These are phyloP conservation scores for Melieria omissa DNA, from an alignment of 2,888 invertebrate species.

Conservation along the genomic window DNA sequence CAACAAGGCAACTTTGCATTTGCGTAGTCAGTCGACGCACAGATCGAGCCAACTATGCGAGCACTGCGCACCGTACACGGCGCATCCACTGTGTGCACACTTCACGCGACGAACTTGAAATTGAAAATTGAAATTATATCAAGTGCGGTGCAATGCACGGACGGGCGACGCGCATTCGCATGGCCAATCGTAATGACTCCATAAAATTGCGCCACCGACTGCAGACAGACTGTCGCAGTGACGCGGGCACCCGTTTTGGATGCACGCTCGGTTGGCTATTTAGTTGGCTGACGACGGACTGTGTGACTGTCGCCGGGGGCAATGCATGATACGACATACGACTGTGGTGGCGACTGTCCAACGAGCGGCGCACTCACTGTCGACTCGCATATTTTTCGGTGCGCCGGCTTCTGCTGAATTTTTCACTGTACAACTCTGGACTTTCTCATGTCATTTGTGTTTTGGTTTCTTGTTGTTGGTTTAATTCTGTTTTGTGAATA, in stretches of 20 bases:
- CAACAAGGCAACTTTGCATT: no score
- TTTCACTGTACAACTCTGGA: slow-evolving; percentile 29
- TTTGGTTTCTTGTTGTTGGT: neutral
- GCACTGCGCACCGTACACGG: no score
- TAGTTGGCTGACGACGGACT: neutral
- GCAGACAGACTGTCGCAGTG: slow-evolving; percentile 27
- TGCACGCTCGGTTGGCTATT: slow-evolving; percentile 13
- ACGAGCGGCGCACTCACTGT: slow-evolving; percentile 16
- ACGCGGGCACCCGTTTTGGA: neutral
- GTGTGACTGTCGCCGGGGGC: neutral
- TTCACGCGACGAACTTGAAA: slow-evolving; percentile 36
- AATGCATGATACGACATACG: neutral
- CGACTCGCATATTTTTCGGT: slow-evolving; percentile 25
- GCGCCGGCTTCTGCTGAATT: slow-evolving; percentile 37
- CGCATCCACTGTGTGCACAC: neutral
- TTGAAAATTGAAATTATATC: slow-evolving; percentile 39
- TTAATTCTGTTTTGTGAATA: neutral
- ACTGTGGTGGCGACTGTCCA: neutral
- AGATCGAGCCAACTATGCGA: no score
- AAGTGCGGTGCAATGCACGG: slow-evolving; percentile 18
- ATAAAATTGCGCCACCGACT: slow-evolving; percentile 35
- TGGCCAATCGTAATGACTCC: slow-evolving; percentile 32
- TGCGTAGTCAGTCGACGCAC: no score
- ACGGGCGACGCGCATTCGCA: slow-evolving; percentile 17
- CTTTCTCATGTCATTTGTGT: slow-evolving; percentile 42